Percentiles rank a stretch among this genome's conserved stretches.
phyloP scores from a whole-genome alignment of 2,113 vertebrate species.

The Proteles cristata region DNA sequence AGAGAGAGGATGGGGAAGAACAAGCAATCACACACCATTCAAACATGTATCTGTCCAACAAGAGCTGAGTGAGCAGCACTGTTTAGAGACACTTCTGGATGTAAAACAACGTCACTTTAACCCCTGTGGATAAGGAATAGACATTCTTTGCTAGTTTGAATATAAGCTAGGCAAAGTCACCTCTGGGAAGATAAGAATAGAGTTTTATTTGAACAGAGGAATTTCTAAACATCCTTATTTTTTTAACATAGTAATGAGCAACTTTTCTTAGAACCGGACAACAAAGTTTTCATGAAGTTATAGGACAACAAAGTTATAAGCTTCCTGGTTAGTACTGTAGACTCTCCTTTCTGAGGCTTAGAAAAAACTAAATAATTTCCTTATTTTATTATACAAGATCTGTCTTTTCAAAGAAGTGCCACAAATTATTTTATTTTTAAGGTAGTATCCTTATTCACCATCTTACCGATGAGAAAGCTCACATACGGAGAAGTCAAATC shows the following conservation, averaged over 20 bases:
- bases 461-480: neutral
- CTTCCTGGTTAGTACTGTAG: neutral
- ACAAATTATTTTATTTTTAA: neutral
- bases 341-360: slow-evolving; percentile 9
- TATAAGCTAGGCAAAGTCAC: neutral
- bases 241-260: neutral
- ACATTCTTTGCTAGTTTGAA: neutral
- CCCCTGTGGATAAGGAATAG: neutral
- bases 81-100: neutral
- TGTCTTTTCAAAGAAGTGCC: neutral
- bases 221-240: slow-evolving; percentile 6
- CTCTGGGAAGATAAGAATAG: neutral
- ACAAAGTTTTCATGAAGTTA: neutral
- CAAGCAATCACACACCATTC: neutral
- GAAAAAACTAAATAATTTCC: neutral
- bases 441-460: neutral
- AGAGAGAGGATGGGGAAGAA: rapidly evolving
- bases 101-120: neutral
- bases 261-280: neutral
- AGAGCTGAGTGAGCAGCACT: neutral
- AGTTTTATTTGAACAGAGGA: neutral
- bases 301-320: neutral
- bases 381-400: slow-evolving; percentile 11
- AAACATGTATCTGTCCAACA: neutral
- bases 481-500: neutral